Base-by-base conservation (phyloP, 2,888 invertebrate genomes). In the Enchytraeus crypticus region DNA sequence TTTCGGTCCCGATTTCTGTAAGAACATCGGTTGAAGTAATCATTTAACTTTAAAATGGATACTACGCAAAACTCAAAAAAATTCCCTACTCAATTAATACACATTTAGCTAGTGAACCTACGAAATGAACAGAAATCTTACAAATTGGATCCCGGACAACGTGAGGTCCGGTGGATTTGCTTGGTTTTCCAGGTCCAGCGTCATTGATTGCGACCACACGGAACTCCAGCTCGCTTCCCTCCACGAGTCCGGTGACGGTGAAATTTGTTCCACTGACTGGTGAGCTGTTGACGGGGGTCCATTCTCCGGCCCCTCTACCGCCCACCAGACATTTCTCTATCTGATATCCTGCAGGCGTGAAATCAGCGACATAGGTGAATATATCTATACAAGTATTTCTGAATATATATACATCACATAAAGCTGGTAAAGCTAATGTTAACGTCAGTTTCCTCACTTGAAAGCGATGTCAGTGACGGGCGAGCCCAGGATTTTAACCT, bases 281-380 rank as follows among this genome's bases (percentile, higher is more conserved):
- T 21, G 33, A 46, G 21, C 51, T n/a, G 51, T 59, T 67, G 23
- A 59, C 60, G 4, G 64, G 59, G 5, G 27, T 47, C 67, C 67
- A 67, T 53, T 62, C 66, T 14, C 60, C 65, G n/a, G n/a, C n/a
- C n/a, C n/a, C n/a, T 18, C 49, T 53, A 26, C 62, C 69, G 8
- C 60, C 89, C 51, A 92, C 92, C 59, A 92, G 87, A 78, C 92
- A 86, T 82, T 92, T 92, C 76, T 97, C 95, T 64, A 96, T 86
- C 74, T 89, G 54, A 57, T 78, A 79, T 58, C 79, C 79, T 74
- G 64, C 47, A 58, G 38, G 21, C 0, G 43, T n/a, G 8, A 23
- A 1, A 47, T 47, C 8, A 21, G 23, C 21, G 14, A 0, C 2
- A 47, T 26, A 43, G n/a, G n/a, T n/a, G n/a, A n/a, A n/a, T n/a